phyloP scores from a whole-genome alignment of 2,113 vertebrate genomes.

The Prietella phreatophila region DNA sequence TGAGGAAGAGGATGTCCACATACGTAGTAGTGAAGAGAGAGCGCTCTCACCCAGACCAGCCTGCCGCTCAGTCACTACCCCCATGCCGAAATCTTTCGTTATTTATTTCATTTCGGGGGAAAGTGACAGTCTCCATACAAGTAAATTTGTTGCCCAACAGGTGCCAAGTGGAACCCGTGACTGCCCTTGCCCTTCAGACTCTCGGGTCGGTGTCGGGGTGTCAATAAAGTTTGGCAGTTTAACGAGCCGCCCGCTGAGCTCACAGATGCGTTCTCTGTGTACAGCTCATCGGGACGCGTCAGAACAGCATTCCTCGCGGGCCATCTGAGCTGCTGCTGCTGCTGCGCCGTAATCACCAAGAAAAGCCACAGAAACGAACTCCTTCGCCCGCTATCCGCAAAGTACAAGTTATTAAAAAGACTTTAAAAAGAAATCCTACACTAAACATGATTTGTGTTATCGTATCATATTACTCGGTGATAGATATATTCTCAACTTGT shows the following conservation, averaged over 20 bases:
- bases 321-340: constrained; percentile 13
- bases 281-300: constrained; percentile 9
- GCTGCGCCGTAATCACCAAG: not conserved
- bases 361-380: not conserved
- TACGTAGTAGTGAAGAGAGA: not conserved
- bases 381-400: not conserved
- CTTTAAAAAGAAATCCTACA: not conserved
- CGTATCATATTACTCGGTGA: not conserved
- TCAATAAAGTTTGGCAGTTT: constrained; percentile 54
- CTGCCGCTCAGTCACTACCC: not conserved
- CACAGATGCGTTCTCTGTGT: constrained; percentile 47
- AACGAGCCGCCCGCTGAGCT: constrained; percentile 33
- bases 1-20: not conserved
- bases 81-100: constrained; percentile 36
- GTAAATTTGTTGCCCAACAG: constrained; percentile 73
- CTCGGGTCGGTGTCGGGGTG: constrained; percentile 24
- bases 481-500: too few relatives aligned
- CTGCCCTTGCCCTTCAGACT: constrained; percentile 40
- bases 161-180: constrained; percentile 54
- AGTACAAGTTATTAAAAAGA: not conserved
- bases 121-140: constrained; percentile 28
- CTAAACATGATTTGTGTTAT: not conserved
- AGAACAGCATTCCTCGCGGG: constrained; percentile 7
- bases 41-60: not conserved
- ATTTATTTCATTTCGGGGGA: too few relatives aligned